Conservation (phyloP, 1,140 invertebrate species). For the Brachionus asplanchnoidis region DNA sequence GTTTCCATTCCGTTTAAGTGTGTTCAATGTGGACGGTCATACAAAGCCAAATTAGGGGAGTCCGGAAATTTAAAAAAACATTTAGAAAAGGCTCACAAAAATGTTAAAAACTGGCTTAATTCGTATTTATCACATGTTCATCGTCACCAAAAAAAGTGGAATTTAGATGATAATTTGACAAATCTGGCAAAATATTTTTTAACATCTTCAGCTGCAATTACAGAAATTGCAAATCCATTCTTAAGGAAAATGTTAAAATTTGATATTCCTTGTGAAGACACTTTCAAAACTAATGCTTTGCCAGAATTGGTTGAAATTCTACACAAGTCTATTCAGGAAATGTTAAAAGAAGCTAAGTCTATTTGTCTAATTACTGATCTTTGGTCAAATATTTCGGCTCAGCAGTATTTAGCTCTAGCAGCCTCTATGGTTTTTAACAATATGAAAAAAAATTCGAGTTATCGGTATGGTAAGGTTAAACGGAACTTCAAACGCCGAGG, state of each 20-base stretch:
- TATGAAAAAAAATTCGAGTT: too few species aligned
- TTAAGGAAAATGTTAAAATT: neutral
- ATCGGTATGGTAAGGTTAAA: neutral
- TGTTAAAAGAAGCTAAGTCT: neutral
- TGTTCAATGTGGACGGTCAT: too few species aligned
- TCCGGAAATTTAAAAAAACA: neutral
- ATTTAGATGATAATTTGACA: neutral
- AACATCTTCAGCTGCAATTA: neutral
- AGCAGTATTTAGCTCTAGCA: too few species aligned
- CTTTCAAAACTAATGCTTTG: neutral
- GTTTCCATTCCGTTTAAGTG: too few species aligned
- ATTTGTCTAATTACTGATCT: too few species aligned
- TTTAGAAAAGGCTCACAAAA: neutral
- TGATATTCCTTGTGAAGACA: neutral
- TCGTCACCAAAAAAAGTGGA: neutral
- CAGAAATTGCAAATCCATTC: neutral
- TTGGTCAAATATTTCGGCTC: too few species aligned
- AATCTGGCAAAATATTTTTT: neutral
- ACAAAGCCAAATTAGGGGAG: neutral
- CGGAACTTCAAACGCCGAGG: neutral
- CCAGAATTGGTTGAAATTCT: neutral
- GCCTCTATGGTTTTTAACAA: too few species aligned
- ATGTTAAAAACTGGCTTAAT: neutral
- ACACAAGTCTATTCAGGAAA: neutral
- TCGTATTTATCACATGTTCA: neutral